phyloP scores from a whole-genome alignment of 2,113 vertebrate genomes.

The Uria lomvia region DNA sequence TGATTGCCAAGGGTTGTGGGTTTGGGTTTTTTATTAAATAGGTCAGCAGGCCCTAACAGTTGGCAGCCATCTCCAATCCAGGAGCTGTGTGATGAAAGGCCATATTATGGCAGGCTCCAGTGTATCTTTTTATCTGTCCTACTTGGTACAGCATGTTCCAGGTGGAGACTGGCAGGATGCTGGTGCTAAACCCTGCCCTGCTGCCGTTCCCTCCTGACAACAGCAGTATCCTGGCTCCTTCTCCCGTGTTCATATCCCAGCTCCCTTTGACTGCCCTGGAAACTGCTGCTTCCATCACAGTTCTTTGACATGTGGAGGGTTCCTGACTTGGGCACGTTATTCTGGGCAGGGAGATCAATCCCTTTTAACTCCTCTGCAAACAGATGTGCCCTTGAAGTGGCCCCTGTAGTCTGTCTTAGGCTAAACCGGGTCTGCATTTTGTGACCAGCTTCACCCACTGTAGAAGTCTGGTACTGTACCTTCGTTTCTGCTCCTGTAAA shows the following conservation, averaged over 20 bases:
- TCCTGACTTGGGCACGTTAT: background rate
- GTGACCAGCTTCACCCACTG: background rate
- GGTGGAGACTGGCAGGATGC: conserved; percentile 20
- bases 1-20: background rate
- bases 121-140: conserved; percentile 52
- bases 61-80: background rate
- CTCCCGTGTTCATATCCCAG: background rate
- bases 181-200: background rate
- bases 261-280: background rate
- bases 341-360: background rate
- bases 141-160: conserved; percentile 40
- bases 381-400: background rate
- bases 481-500: background rate
- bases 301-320: background rate
- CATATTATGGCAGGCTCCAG: conserved; percentile 18
- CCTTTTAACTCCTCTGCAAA: background rate
- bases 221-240: background rate
- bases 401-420: background rate
- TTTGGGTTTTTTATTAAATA: conserved; percentile 20
- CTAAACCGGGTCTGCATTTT: background rate
- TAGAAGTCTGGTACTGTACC: background rate
- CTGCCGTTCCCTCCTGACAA: background rate
- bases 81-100: conserved; percentile 48
- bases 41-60: conserved; percentile 7
- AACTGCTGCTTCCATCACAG: background rate